Percentiles rank a stretch among this genome's conserved stretches.
Conservation (phyloP, 2,888 invertebrate species). For the Pseudolycoriella hygida region DNA sequence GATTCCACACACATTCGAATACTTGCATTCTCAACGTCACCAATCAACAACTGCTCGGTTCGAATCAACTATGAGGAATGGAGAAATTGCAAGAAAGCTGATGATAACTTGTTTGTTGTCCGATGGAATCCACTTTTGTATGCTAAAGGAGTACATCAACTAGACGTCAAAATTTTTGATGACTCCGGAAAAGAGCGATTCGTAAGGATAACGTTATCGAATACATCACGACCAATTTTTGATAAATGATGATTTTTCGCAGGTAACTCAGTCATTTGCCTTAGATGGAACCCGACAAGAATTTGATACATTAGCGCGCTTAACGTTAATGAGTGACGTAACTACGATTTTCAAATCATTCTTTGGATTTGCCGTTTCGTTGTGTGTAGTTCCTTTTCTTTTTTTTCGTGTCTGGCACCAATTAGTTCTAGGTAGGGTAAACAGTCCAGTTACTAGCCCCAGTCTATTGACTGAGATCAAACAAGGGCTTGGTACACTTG, state of each 20-base stretch:
- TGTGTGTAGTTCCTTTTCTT: constrained; percentile 46
- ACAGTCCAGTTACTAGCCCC: too few species aligned
- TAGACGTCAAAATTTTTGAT: constrained; percentile 43
- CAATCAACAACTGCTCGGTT: constrained; percentile 46
- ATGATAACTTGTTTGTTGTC: constrained; percentile 53
- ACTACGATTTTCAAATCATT: constrained; percentile 49
- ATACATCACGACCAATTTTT: neutral
- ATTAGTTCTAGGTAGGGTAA: constrained; percentile 32
- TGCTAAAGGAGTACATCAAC: constrained; percentile 43
- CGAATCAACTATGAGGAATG: constrained; percentile 47
- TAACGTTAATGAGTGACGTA: constrained; percentile 62
- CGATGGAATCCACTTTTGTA: constrained; percentile 56
- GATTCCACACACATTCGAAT: constrained; percentile 67
- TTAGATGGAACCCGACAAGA: constrained; percentile 50
- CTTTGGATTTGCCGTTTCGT: constrained; percentile 41
- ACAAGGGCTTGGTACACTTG: too few species aligned
- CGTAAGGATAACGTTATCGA: too few species aligned
- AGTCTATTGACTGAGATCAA: too few species aligned
- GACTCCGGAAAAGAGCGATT: constrained; percentile 34
- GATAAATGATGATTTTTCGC: neutral
- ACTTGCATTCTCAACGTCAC: constrained; percentile 50
- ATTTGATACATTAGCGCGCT: constrained; percentile 48
- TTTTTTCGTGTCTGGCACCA: constrained; percentile 40
- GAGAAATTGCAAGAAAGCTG: constrained; percentile 38
- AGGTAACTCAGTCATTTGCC: constrained; percentile 50